Percentiles rank a stretch among this genome's conserved stretches.
Conservation (phyloP, 1,140 invertebrate species). For the Heliconius nattereri region DNA sequence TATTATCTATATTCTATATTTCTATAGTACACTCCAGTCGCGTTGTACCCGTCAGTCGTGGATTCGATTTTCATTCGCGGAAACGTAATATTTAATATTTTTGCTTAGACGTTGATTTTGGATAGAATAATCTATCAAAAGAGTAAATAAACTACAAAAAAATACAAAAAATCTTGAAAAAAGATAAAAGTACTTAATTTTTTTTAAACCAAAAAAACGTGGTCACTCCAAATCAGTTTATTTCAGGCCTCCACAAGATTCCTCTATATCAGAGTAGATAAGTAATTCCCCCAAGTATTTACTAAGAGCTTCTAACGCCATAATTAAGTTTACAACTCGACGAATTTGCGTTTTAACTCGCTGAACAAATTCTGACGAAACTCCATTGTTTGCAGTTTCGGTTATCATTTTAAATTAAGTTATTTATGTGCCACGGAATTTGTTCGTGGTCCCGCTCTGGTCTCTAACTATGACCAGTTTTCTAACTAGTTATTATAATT, state of each 20-base stretch:
- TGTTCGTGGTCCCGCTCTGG: not conserved
- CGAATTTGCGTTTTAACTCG: constrained; percentile 54
- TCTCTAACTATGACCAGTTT: constrained; percentile 3
- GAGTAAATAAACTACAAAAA: no score
- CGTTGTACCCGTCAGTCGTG: no score
- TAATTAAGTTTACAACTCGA: constrained; percentile 51
- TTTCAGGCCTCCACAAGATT: constrained; percentile 4
- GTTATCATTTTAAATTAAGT: constrained; percentile 56
- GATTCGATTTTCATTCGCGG: no score
- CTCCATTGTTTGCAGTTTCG: constrained; percentile 52
- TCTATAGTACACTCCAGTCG: no score
- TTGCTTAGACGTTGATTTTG: no score
- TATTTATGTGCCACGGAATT: constrained; percentile 33
- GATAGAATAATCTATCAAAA: no score
- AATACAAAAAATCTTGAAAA: no score
- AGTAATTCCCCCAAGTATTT: constrained; percentile 47
- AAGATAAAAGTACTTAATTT: no score
- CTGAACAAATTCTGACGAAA: constrained; percentile 39
- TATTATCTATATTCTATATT: no score
- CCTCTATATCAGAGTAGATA: constrained; percentile 19
- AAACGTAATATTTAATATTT: no score
- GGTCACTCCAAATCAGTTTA: not conserved
- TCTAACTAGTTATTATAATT: constrained; percentile 11
- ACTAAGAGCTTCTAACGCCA: constrained; percentile 33
- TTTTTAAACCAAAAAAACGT: no score